Conservation (phyloP, 2,888 invertebrate species). For the Leucophenga maculata region DNA sequence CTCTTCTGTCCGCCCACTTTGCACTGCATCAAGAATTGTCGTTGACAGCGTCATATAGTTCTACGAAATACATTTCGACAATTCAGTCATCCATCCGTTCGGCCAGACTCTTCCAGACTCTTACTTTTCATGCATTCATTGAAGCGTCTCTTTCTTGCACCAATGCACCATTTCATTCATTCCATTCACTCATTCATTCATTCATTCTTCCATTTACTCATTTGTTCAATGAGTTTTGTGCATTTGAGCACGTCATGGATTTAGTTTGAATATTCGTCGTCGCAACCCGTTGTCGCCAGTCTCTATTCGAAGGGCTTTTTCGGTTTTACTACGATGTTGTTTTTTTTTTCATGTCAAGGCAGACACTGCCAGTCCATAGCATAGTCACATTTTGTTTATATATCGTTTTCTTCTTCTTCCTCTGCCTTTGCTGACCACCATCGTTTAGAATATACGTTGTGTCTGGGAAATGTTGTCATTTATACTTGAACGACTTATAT, state of each 20-base stretch:
- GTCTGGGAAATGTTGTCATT: constrained; percentile 10
- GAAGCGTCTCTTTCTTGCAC: constrained; percentile 1
- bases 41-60: not conserved
- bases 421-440: constrained; percentile 21
- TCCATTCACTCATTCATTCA: constrained; percentile 44
- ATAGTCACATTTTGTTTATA: constrained; percentile 52
- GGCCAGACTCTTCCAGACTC: not conserved
- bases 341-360: constrained; percentile 19
- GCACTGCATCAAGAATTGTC: constrained; percentile 2
- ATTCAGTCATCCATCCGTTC: not conserved
- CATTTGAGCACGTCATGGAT: constrained; percentile 50
- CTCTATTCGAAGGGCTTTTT: not conserved
- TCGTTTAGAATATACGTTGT: constrained; percentile 25
- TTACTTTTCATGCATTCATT: not conserved
- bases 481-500: not conserved
- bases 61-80: not conserved
- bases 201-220: constrained; percentile 31
- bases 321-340: constrained; percentile 11
- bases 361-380: constrained; percentile 3
- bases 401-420: constrained; percentile 22
- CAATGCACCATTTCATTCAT: constrained; percentile 42
- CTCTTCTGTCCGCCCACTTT: not conserved
- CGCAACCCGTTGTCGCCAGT: too few relatives aligned
- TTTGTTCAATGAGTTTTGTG: constrained; percentile 42
- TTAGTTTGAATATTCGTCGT: constrained; percentile 19